Evolutionary conservation across 2,113 vertebrate species (phyloP).

Genomic region (Cyanoramphus novaezelandiae): DNA sequence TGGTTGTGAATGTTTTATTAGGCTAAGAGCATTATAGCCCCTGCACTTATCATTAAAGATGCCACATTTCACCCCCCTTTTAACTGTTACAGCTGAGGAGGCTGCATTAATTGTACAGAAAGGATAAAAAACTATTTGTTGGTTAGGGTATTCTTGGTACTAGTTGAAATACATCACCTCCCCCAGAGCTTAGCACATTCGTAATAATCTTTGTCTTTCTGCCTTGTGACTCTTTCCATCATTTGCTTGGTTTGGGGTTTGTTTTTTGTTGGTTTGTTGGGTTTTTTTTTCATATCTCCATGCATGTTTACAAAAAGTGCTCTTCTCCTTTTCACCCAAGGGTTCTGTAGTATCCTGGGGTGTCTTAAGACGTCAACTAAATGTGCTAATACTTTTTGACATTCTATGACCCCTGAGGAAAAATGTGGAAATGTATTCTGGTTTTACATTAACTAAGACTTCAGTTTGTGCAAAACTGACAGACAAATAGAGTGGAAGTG

Average conservation of each 20-base stretch:
- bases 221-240: background rate
- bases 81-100: background rate
- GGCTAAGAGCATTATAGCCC: background rate
- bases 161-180: background rate
- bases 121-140: background rate
- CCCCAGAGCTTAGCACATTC: background rate
- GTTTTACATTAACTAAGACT: slow-evolving; percentile 49
- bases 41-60: background rate
- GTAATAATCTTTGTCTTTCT: background rate
- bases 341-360: background rate
- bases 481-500: slow-evolving; percentile 44
- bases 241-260: background rate
- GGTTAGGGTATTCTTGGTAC: background rate
- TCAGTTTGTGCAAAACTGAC: slow-evolving; percentile 47
- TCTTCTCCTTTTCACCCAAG: background rate
- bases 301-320: background rate
- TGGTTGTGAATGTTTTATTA: background rate
- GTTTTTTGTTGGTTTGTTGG: background rate
- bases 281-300: background rate
- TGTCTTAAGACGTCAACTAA: slow-evolving; percentile 24
- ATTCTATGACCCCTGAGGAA: slow-evolving; percentile 27
- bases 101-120: background rate
- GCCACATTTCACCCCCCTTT: background rate
- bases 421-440: background rate
- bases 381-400: slow-evolving; percentile 46